Conservation (phyloP, 2,797 vertebrate genomes). For the Etheostoma perlongum region DNA sequence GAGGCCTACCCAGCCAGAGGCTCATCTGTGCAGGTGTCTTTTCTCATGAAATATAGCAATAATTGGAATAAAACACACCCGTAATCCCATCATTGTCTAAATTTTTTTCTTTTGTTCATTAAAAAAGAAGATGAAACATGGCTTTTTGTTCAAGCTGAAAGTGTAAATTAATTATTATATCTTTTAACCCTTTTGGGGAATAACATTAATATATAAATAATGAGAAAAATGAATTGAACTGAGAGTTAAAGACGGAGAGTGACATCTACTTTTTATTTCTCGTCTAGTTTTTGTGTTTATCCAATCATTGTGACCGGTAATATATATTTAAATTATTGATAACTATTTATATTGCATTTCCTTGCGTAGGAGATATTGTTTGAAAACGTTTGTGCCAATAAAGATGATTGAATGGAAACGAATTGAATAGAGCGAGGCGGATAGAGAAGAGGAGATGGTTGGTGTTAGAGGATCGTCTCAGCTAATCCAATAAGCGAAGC, state of each 20-base stretch:
- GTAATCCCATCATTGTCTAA: too few species aligned
- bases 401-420: slow-evolving; percentile 57
- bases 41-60: too few species aligned
- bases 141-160: too few species aligned
- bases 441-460: slow-evolving; percentile 48
- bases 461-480: slow-evolving; percentile 59
- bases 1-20: too few species aligned
- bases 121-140: too few species aligned
- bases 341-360: slow-evolving; percentile 48
- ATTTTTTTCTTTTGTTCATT: too few species aligned
- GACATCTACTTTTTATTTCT: rapidly evolving
- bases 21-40: too few species aligned
- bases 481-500: slow-evolving; percentile 79
- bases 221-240: neutral
- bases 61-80: too few species aligned
- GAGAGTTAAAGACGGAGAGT: rapidly evolving
- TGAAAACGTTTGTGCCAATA: slow-evolving; percentile 47
- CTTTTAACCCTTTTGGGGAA: too few species aligned
- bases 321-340: slow-evolving; percentile 48
- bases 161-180: too few species aligned
- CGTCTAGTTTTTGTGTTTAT: neutral
- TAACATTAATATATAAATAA: neutral
- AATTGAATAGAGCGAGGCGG: slow-evolving; percentile 45
- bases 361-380: slow-evolving; percentile 34
- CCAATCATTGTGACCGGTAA: slow-evolving; percentile 14